Base-by-base conservation (phyloP, 2,888 invertebrate genomes). In the Caradrina kadenii region DNA sequence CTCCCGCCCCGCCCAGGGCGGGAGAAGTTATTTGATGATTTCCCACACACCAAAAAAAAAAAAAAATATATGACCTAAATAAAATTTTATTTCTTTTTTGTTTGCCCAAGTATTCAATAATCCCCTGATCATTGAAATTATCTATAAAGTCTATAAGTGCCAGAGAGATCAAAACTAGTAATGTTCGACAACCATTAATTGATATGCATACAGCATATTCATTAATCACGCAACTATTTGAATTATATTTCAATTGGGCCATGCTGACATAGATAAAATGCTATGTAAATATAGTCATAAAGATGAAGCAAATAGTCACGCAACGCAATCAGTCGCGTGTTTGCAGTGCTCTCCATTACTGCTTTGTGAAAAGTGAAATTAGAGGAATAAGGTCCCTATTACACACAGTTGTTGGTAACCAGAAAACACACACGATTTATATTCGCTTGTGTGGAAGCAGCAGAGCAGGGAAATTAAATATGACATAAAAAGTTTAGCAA, bases 351-450 rank as follows among this genome's bases (percentile, higher is more conserved):
- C 39, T 71, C 50, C 39, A 77, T 63, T 55, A 63, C 15, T 39
- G 59, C 45, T 76, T 60, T 39, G 60, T 69, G 45, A 63, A 77
- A 70, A 74, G 48, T 63, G 49, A 70, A 76, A 76, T 76, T 58
- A 60, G 55, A 35, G 13, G 21, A 39, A 76, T 55, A 52, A 35
- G 11, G 13, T 26, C 22, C 35, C 31, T 45, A 45, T 59, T 45
- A 65, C 13, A 55, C 11, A 71, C 69, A 69, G 65, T 11, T 10
- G 35, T 73, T 63, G 21, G 35, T 64, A 31, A 68, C 31, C 21
- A 22, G n/a, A 52, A 53, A 31, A 64, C 35, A 66, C 31, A 42
- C 53, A 75, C 35, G 53, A 67, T 54, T 1, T 17, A 72, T 22
- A 17, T 31, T 54, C 48, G 1, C 31, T 68, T 31, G 48, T 75